These are phyloP conservation scores for Campylomormyrus tamandua DNA, from an alignment of 2,113 vertebrate species.

Conservation along the genomic window DNA sequence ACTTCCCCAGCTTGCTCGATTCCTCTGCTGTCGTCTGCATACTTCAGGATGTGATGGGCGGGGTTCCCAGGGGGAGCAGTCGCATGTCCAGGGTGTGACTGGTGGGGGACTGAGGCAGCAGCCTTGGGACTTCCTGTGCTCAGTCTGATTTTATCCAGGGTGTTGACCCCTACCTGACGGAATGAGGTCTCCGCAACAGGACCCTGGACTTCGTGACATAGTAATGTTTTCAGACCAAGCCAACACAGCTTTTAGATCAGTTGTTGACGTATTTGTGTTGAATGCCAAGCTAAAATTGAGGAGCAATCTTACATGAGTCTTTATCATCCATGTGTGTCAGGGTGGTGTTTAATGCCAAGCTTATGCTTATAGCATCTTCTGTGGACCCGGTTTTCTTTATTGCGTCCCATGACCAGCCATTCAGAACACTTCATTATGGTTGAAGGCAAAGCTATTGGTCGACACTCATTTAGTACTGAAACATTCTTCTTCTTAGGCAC, in stretches of 20 bases:
- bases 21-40: not conserved
- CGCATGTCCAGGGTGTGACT: not conserved
- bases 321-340: not conserved
- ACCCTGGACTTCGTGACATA: not conserved
- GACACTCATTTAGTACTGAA: not conserved
- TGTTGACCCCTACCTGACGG: not conserved
- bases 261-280: not conserved
- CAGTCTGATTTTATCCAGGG: not conserved
- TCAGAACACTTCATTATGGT: not conserved
- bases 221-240: not conserved
- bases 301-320: not conserved
- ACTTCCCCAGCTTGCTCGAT: not conserved
- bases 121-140: not conserved
- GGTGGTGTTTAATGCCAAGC: not conserved
- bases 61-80: not conserved
- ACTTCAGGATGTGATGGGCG: not conserved
- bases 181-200: not conserved
- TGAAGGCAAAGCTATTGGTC: not conserved
- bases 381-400: not conserved
- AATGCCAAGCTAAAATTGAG: not conserved
- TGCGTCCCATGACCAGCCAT: not conserved
- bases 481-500: not conserved
- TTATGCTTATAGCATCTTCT: not conserved
- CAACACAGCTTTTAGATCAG: not conserved
- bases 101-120: not conserved